Conservation (phyloP, 2,113 vertebrate genomes). For the Aplodontia rufa region DNA sequence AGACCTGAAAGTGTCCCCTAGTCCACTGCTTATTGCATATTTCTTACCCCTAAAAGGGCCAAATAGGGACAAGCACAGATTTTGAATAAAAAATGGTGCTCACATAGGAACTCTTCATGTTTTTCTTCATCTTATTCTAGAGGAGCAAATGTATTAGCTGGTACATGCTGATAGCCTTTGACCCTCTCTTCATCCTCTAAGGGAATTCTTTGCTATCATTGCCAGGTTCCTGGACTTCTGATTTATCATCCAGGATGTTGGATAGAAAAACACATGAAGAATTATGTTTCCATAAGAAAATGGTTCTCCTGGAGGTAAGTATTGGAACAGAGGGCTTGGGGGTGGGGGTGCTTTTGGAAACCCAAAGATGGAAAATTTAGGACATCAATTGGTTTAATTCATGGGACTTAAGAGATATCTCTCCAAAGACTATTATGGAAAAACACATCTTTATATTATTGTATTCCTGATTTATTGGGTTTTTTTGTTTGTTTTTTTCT, state of each 20-base stretch:
- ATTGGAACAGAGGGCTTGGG: not conserved
- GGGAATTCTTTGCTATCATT: not conserved
- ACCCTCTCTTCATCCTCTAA: not conserved
- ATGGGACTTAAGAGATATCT: not conserved
- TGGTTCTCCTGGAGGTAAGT: not conserved
- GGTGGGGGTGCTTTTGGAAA: not conserved
- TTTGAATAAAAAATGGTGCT: constrained; percentile 20
- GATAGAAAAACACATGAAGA: not conserved
- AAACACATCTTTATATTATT: not conserved
- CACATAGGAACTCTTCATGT: not conserved
- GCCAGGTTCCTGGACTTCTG: not conserved
- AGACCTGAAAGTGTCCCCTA: not conserved
- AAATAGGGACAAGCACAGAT: not conserved
- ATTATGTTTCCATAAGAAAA: not conserved
- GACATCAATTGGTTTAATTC: not conserved
- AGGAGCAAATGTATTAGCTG: not conserved
- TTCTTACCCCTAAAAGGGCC: not conserved
- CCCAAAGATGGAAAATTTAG: not conserved
- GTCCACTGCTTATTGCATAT: not conserved
- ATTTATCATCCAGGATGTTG: not conserved
- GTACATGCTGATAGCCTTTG: not conserved
- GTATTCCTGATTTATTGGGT: not conserved
- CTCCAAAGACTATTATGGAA: not conserved
- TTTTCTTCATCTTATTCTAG: not conserved
- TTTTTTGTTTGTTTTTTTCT: not conserved